phyloP scores from a whole-genome alignment of 2,797 vertebrate genomes.

The Phataginus tricuspis region DNA sequence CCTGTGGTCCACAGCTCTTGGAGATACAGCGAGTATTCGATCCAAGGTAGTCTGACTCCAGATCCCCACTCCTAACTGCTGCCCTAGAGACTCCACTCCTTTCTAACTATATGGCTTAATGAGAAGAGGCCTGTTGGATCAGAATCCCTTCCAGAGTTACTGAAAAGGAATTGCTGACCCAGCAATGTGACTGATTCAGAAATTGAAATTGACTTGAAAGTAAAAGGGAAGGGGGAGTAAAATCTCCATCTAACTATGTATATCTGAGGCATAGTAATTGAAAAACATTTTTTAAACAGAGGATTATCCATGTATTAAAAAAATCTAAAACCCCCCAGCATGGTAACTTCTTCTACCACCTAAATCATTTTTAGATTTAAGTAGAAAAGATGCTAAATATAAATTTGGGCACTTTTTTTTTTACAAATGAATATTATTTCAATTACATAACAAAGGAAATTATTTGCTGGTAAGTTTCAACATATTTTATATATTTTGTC shows the following conservation, averaged over 20 bases:
- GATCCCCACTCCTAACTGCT: not conserved
- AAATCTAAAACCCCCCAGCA: not conserved
- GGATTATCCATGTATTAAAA: not conserved
- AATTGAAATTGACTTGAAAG: constrained; percentile 19
- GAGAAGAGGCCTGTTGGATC: not conserved
- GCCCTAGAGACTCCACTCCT: not conserved
- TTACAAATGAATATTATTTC: not conserved
- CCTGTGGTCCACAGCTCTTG: not conserved
- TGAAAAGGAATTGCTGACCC: not conserved
- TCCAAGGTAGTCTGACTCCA: not conserved
- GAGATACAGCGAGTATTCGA: not conserved
- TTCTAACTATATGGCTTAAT: not conserved
- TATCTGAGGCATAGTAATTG: not conserved
- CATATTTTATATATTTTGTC: not conserved
- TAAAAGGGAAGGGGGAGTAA: not conserved
- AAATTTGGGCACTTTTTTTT: constrained; percentile 15
- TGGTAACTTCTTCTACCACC: not conserved
- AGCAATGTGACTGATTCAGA: not conserved
- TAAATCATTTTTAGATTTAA: not conserved
- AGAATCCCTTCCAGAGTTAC: not conserved
- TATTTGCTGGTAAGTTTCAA: not conserved
- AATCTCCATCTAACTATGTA: not conserved
- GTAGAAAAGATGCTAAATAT: not conserved
- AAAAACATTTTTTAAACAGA: not conserved
- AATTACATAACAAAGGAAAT: not conserved